These are phyloP conservation scores for Saimiri boliviensis DNA, from an alignment of 2,113 vertebrate genomes.

Conservation along the genomic window DNA sequence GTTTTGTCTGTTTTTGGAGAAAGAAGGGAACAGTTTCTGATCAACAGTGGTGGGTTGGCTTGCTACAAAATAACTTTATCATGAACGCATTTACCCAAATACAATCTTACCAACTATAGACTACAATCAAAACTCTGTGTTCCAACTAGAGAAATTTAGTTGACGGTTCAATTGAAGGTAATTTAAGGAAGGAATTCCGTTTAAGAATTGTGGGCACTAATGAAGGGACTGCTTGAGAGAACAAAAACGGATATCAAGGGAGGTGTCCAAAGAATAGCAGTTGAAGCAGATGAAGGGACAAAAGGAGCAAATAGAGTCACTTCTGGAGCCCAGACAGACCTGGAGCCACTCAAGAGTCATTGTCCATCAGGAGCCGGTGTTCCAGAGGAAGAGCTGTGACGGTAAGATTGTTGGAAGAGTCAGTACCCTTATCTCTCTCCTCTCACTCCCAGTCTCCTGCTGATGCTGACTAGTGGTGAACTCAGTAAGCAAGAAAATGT, in stretches of 20 bases:
- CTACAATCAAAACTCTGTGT: neutral
- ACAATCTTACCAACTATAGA: neutral
- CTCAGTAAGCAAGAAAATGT: neutral
- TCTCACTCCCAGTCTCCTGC: neutral
- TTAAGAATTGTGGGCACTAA: neutral
- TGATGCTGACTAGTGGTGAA: neutral
- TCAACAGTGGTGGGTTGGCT: neutral
- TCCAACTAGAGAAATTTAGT: neutral
- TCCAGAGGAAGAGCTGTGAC: neutral
- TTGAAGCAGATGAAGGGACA: neutral
- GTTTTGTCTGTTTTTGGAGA: neutral
- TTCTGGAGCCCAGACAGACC: neutral
- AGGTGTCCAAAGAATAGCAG: neutral
- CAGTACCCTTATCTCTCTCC: neutral
- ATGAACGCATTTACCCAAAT: neutral
- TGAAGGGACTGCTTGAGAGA: neutral
- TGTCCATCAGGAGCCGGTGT: fast-evolving
- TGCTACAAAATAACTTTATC: neutral
- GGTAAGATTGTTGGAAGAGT: too few relatives aligned
- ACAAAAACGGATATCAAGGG: neutral
- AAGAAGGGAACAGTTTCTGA: neutral
- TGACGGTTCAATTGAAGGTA: neutral
- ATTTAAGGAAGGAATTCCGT: neutral
- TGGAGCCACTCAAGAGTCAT: neutral
- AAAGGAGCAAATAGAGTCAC: fast-evolving